Evolutionary conservation across 1,140 invertebrate species (phyloP).

Genomic region (Penaeus indicus): DNA sequence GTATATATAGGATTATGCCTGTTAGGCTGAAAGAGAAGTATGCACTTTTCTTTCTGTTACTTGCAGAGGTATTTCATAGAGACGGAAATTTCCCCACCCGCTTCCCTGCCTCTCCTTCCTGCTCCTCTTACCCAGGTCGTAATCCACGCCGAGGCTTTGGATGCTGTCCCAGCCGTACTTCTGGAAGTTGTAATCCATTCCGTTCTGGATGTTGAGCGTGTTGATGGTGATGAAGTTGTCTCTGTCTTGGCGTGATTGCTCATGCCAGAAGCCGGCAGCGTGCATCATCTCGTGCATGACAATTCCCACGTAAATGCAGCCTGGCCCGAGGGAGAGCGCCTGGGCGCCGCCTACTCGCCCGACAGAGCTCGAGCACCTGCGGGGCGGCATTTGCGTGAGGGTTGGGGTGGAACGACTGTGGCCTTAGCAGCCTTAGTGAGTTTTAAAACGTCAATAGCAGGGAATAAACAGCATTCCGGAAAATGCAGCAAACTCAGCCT

Average conservation of each 20-base stretch:
- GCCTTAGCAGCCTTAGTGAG: too few relatives aligned
- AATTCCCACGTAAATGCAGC: conserved; percentile 77
- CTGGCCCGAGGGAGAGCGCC: conserved; percentile 74
- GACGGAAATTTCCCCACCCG: too few relatives aligned
- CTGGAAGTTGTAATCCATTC: conserved; percentile 60
- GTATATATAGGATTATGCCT: too few relatives aligned
- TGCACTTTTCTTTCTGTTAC: not conserved
- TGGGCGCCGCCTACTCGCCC: conserved; percentile 73
- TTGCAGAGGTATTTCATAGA: too few relatives aligned
- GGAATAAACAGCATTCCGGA: too few relatives aligned
- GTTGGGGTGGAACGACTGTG: not conserved
- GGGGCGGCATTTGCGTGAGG: not conserved
- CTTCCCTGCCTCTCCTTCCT: too few relatives aligned
- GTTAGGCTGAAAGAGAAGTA: not conserved
- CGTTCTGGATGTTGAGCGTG: conserved; percentile 57
- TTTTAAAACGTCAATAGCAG: too few relatives aligned
- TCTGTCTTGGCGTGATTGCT: conserved; percentile 68
- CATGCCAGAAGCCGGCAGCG: conserved; percentile 61
- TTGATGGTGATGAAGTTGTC: conserved; percentile 65
- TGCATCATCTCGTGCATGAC: conserved; percentile 69
- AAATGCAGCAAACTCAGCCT: too few relatives aligned
- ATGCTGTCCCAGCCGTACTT: conserved; percentile 67
- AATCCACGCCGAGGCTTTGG: conserved; percentile 70
- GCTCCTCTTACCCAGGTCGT: conserved; percentile 68
- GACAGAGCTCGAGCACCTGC: conserved; percentile 75